These are phyloP conservation scores for Drosophila sp. DNA, from an alignment of 1,140 invertebrate species.

Conservation along the genomic window DNA sequence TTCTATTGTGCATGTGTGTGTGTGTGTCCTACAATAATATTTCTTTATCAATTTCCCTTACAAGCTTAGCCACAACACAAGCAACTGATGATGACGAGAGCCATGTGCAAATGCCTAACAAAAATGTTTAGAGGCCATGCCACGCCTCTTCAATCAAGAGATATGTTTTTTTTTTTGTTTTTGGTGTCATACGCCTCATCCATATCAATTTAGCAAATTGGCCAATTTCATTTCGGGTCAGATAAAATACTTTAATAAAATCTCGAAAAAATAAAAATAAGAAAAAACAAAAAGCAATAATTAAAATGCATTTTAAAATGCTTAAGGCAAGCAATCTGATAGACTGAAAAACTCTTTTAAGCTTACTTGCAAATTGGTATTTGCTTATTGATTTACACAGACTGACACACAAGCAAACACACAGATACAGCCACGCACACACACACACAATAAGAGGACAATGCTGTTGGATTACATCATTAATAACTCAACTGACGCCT, in stretches of 20 bases:
- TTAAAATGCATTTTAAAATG: constrained; percentile 71
- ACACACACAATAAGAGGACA: constrained; percentile 18
- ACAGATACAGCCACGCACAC: not conserved
- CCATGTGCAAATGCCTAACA: constrained; percentile 39
- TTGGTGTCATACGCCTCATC: not conserved
- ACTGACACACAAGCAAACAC: constrained; percentile 22
- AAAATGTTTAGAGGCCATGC: constrained; percentile 9
- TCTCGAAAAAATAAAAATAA: constrained; percentile 25
- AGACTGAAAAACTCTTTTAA: constrained; percentile 52
- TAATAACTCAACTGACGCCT: constrained; percentile 33
- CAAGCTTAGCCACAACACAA: constrained; percentile 38
- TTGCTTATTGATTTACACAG: constrained; percentile 38
- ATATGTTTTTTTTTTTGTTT: not conserved
- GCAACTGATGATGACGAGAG: constrained; percentile 24
- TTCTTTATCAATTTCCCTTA: constrained; percentile 79
- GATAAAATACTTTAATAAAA: constrained; percentile 8
- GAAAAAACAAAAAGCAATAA: constrained; percentile 53
- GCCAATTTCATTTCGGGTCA: not conserved
- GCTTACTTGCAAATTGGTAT: constrained; percentile 45
- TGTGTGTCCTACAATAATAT: constrained; percentile 65
- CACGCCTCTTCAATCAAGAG: constrained; percentile 20
- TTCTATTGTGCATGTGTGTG: constrained; percentile 12
- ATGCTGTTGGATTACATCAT: constrained; percentile 44
- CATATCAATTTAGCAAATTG: constrained; percentile 14
- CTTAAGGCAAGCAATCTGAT: constrained; percentile 57